These are phyloP conservation scores for Thereva unica DNA, from an alignment of 2,888 invertebrate genomes.

Conservation along the genomic window DNA sequence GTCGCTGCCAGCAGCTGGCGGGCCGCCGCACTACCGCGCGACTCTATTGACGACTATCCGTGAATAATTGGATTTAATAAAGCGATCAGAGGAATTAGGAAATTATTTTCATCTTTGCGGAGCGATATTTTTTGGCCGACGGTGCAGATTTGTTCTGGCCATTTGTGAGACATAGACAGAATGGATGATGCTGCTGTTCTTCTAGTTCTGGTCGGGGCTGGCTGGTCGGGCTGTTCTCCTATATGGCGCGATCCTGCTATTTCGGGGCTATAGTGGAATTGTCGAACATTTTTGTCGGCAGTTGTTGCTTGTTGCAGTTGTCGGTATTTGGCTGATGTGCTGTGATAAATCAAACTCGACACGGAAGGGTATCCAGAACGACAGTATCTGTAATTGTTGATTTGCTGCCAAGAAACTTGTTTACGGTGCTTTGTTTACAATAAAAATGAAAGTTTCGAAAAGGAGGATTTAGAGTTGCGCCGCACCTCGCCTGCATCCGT, in stretches of 20 bases:
- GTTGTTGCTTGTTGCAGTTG: slow-evolving; percentile 13
- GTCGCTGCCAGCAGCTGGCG: slow-evolving; percentile 33
- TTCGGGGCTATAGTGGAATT: slow-evolving; percentile 29
- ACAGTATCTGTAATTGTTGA: slow-evolving; percentile 40
- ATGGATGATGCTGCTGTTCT: not conserved
- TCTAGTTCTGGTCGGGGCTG: not conserved
- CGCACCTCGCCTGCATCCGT: too few relatives aligned
- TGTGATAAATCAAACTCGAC: slow-evolving; percentile 34
- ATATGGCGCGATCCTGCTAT: slow-evolving; percentile 28
- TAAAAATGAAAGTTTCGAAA: too few relatives aligned
- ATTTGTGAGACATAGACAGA: slow-evolving; percentile 9
- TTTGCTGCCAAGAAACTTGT: slow-evolving; percentile 37
- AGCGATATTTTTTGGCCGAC: slow-evolving; percentile 25
- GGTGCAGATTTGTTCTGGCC: slow-evolving; percentile 15
- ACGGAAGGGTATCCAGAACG: slow-evolving; percentile 38
- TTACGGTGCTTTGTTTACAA: not conserved
- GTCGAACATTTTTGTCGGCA: slow-evolving; percentile 38
- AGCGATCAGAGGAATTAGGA: slow-evolving; percentile 40
- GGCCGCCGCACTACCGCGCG: not conserved
- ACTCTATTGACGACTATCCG: slow-evolving; percentile 40
- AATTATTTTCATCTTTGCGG: slow-evolving; percentile 23
- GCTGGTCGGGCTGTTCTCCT: slow-evolving; percentile 14
- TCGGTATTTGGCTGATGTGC: slow-evolving; percentile 19
- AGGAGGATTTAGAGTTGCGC: too few relatives aligned
- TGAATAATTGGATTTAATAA: slow-evolving; percentile 43